Percentiles rank a stretch among this genome's conserved stretches.
These are phyloP conservation scores for Cinclus cinclus DNA, from an alignment of 2,113 vertebrate genomes.

Conservation along the genomic window DNA sequence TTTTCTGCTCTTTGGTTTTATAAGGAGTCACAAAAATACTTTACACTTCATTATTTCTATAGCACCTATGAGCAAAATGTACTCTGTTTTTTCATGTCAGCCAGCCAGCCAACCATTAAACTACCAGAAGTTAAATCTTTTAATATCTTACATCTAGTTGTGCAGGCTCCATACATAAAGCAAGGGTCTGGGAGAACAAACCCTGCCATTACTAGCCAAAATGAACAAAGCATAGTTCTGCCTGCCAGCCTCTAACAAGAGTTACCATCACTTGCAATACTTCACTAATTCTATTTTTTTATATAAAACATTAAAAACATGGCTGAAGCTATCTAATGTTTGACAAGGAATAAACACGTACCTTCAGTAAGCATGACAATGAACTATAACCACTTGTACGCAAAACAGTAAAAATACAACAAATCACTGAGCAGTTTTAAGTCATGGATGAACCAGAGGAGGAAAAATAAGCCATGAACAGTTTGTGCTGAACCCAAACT, in stretches of 20 bases:
- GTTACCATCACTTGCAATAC: background rate
- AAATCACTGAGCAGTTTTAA: background rate
- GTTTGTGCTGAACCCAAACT: background rate
- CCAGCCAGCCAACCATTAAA: background rate
- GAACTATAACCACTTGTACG: background rate
- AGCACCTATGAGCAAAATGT: background rate
- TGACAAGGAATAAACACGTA: background rate
- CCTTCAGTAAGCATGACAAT: background rate
- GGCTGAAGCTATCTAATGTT: background rate
- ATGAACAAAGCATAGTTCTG: background rate
- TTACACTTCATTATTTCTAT: background rate
- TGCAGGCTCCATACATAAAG: background rate
- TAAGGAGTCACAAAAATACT: conserved; percentile 1
- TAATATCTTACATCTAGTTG: background rate
- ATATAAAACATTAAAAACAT: background rate
- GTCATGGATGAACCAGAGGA: background rate
- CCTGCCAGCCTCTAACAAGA: background rate
- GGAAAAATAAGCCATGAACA: background rate
- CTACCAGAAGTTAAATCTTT: background rate
- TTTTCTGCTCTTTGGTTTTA: background rate
- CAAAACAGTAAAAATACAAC: background rate
- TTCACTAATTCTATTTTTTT: background rate
- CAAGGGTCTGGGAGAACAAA: background rate
- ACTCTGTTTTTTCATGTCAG: background rate
- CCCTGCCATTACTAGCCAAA: background rate